Evolutionary conservation across 2,797 vertebrate genomes (phyloP).

Genomic region (Paguma larvata): DNA sequence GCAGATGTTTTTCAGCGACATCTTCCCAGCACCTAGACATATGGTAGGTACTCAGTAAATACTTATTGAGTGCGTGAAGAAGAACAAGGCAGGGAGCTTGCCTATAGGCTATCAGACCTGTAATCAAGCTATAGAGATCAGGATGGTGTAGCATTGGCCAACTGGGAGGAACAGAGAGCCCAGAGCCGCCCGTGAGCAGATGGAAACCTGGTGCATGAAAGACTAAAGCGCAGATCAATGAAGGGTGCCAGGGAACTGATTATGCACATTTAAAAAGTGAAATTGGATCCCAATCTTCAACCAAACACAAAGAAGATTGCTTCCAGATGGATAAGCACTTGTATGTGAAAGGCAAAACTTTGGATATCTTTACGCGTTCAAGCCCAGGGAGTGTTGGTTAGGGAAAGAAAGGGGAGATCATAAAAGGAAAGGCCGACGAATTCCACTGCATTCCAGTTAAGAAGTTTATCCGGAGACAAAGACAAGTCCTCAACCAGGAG

Average conservation of each 20-base stretch:
- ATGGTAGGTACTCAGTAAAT: not conserved
- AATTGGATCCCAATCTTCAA: not conserved
- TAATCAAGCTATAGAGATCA: no score
- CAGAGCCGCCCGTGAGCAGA: not conserved
- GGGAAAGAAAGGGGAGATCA: not conserved
- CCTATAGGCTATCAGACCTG: not conserved
- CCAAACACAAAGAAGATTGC: not conserved
- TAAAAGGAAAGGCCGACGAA: not conserved
- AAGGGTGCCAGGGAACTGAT: not conserved
- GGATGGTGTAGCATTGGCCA: not conserved
- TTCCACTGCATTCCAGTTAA: rapidly evolving
- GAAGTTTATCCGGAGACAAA: not conserved
- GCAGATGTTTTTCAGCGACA: not conserved
- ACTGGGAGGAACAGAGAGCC: not conserved
- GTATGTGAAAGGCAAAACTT: not conserved
- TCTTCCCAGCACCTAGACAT: not conserved
- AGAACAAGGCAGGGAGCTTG: not conserved
- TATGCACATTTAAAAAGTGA: not conserved
- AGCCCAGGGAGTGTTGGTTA: not conserved
- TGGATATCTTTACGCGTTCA: rapidly evolving
- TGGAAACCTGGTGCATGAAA: rapidly evolving
- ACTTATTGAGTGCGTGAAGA: not conserved
- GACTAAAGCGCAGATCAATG: rapidly evolving
- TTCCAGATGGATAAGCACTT: slow-evolving; percentile 16
- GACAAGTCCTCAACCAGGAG: not conserved